Percentiles rank a stretch among this genome's conserved stretches.
These are phyloP conservation scores for Stigmatopora nigra DNA, from an alignment of 2,113 vertebrate genomes.

Conservation along the genomic window DNA sequence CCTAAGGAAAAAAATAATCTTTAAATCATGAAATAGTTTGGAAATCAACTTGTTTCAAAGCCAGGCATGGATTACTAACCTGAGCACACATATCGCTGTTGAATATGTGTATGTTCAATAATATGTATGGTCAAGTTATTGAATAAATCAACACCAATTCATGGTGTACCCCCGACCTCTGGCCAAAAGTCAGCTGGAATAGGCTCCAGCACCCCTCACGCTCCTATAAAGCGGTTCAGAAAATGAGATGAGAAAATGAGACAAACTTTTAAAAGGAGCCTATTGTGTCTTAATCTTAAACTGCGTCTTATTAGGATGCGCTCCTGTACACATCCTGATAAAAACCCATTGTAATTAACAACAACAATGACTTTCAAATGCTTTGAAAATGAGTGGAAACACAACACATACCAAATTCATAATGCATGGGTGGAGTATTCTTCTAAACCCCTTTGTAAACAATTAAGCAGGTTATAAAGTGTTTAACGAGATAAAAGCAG, in stretches of 20 bases:
- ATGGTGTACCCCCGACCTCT: too few relatives aligned
- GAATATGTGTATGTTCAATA: constrained; percentile 5
- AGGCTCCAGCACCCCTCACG: too few relatives aligned
- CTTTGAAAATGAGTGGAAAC: constrained; percentile 13
- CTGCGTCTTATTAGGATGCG: constrained; percentile 53
- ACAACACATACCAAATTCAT: constrained; percentile 31
- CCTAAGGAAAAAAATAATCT: constrained; percentile 37
- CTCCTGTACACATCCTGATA: constrained; percentile 54
- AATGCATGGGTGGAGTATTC: constrained; percentile 56
- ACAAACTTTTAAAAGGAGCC: constrained; percentile 28
- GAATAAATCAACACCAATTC: too few relatives aligned
- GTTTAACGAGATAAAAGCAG: constrained; percentile 71
- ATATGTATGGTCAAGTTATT: too few relatives aligned
- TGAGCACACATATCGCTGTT: constrained; percentile 28
- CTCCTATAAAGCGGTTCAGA: too few relatives aligned
- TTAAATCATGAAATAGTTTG: constrained; percentile 37
- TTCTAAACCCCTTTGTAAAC: constrained; percentile 67
- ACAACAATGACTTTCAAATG: constrained; percentile 44
- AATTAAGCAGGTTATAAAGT: constrained; percentile 70
- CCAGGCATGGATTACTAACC: constrained; percentile 23
- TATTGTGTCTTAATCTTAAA: constrained; percentile 54
- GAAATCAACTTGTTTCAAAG: constrained; percentile 9
- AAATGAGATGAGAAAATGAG: too few relatives aligned
- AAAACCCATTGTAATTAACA: constrained; percentile 42
- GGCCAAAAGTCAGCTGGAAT: too few relatives aligned